A percentile compares a stretch with the other conserved stretches of the same genome.
Evolutionary conservation across 2,888 invertebrate genomes (phyloP).

Genomic region (Cartodere bifasciata): DNA sequence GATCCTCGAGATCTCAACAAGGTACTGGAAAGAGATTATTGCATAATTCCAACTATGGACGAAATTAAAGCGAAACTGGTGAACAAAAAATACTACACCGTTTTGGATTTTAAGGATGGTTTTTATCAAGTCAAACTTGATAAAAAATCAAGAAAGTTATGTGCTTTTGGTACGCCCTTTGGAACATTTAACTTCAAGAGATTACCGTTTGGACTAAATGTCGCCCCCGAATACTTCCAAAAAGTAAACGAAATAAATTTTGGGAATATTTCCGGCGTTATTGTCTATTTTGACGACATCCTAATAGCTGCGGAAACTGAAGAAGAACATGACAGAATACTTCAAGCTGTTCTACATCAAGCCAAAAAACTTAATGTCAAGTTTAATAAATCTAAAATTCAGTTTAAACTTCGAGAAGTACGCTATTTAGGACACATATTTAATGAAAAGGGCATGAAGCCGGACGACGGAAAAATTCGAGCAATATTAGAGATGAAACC

Average conservation of each 20-base stretch:
- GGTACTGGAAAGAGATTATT: constrained; percentile 14
- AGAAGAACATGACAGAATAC: constrained; percentile 18
- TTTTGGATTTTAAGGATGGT: constrained; percentile 23
- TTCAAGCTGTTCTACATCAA: constrained; percentile 18
- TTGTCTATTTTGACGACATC: constrained; percentile 27
- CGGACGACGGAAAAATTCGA: constrained; percentile 11
- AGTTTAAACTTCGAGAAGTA: constrained; percentile 18
- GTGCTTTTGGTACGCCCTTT: constrained; percentile 22
- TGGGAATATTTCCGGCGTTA: constrained; percentile 22
- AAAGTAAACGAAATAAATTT: constrained; percentile 23
- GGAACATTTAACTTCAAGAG: constrained; percentile 19
- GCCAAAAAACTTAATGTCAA: constrained; percentile 20
- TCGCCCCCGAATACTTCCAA: constrained; percentile 24
- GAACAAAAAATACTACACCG: constrained; percentile 16
- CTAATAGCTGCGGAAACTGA: constrained; percentile 10
- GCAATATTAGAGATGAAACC: constrained; percentile 12
- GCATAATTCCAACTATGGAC: constrained; percentile 17
- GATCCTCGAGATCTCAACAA: constrained; percentile 20
- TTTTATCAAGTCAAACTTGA: constrained; percentile 23
- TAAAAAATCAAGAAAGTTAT: constrained; percentile 18
- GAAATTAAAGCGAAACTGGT: constrained; percentile 14
- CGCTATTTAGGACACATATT: constrained; percentile 21
- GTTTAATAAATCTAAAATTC: constrained; percentile 22
- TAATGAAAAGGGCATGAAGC: constrained; percentile 11
- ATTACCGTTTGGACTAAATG: constrained; percentile 13